Percentiles rank a stretch among this genome's conserved stretches.
Conservation (phyloP, 2,797 vertebrate species). For the Pseudopleuronectes americanus region DNA sequence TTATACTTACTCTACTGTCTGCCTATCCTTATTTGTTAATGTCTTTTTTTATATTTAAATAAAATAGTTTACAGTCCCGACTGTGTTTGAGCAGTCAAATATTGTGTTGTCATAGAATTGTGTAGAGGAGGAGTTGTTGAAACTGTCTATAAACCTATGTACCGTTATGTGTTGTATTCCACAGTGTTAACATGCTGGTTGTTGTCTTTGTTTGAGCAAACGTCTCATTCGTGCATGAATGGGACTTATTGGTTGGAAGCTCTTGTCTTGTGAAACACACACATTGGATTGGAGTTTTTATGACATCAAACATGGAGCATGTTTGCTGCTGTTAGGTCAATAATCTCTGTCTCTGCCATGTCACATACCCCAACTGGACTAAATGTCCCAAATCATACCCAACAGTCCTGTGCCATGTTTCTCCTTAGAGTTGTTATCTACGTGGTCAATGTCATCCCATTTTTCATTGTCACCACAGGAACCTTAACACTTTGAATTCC, state of each 20-base stretch:
- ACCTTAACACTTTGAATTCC: constrained; percentile 49
- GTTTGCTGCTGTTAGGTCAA: constrained; percentile 26
- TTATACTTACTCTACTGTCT: constrained; percentile 62
- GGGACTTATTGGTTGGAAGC: constrained; percentile 3
- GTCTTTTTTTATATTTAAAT: constrained; percentile 46
- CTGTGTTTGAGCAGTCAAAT: background rate
- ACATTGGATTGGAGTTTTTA: constrained; percentile 16
- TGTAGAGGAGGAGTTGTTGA: background rate
- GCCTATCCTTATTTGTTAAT: constrained; percentile 49
- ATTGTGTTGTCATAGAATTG: constrained; percentile 4
- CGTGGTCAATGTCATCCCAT: constrained; percentile 14
- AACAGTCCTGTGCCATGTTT: constrained; percentile 9
- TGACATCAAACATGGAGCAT: constrained; percentile 29
- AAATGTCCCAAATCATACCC: constrained; percentile 7
- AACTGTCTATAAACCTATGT: constrained; percentile 10
- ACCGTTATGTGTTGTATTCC: constrained; percentile 11
- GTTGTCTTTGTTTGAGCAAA: constrained; percentile 36
- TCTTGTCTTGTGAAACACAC: constrained; percentile 22
- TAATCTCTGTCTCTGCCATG: constrained; percentile 1
- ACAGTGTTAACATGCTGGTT: constrained; percentile 35
- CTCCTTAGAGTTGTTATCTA: background rate
- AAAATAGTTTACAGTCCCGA: background rate
- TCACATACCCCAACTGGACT: constrained; percentile 17
- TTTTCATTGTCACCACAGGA: constrained; percentile 49
- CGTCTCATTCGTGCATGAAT: constrained; percentile 37